Base-by-base conservation (phyloP, 2,113 vertebrate genomes). In the Macquaria australasica region DNA sequence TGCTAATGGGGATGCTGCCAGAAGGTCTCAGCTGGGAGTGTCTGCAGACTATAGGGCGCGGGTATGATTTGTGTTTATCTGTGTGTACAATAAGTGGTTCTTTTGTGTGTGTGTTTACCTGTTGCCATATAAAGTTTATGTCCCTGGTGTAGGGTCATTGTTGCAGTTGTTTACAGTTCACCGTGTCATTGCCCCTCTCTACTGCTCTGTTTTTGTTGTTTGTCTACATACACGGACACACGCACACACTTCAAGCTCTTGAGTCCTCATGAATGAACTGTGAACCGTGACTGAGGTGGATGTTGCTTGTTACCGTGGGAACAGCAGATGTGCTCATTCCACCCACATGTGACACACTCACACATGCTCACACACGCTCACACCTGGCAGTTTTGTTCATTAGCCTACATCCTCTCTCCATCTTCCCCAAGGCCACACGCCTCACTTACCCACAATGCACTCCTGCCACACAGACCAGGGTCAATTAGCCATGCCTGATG, bases 401-500 rank as follows among this genome's bases (percentile, higher is more conserved):
- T 93, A 94, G 89, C 91, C 85, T 76, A 91, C 77, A 93, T 92
- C 82, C 73, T 60, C 56, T 53, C 69, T 76, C 63, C 43, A n/a
- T 80, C 77, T 88, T 81, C 92, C 91, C 92, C 80, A 89, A 92
- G 92, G 92, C 91, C 91, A 87, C 60, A n/a, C 34, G 82, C 77
- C 91, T 93, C 88, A 94, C 91, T 95, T 95, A 94, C 92, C 93
- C 94, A 95, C 89, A 94, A 93, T 95, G 92, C 92, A 91, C 84
- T 88, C 55, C 87, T 91, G 73, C 80, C 76, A 81, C 85, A 86
- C 72, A 82, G 73, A 85, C 87, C 68, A 56, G 89, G 92, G 93
- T 93, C 93, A 95, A 92, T 94, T 94, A 94, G 81, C 90, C 86
- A 39, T 80, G 83, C 84, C 81, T 90, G 79, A 84, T 91, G 92